These are phyloP conservation scores for Dicerorhinus sumatrensis DNA, from an alignment of 2,113 vertebrate genomes.

Conservation along the genomic window DNA sequence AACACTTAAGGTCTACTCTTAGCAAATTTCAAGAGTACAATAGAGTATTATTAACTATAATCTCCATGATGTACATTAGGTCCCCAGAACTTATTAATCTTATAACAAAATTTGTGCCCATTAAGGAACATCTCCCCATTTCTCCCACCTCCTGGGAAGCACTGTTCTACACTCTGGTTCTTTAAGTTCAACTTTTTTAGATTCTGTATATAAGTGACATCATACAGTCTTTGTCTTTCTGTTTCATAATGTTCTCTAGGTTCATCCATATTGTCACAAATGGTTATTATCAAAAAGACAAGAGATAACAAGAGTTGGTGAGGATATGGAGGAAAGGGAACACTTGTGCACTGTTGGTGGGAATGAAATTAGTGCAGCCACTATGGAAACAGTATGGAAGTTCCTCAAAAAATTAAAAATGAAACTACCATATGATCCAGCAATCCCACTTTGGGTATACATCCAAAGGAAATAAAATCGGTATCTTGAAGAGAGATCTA, in stretches of 20 bases:
- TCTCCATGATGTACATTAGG: neutral
- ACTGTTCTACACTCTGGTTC: neutral
- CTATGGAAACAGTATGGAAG: neutral
- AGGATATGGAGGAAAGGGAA: neutral
- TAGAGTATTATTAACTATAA: neutral
- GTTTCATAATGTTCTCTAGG: neutral
- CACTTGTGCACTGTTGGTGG: neutral
- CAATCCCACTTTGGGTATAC: neutral
- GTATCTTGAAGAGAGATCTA: neutral
- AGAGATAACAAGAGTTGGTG: neutral
- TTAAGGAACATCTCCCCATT: neutral
- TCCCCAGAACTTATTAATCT: neutral
- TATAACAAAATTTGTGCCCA: neutral
- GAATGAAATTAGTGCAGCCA: neutral
- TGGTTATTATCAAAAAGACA: neutral
- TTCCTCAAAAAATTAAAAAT: neutral
- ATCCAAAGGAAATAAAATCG: neutral
- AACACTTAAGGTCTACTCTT: neutral
- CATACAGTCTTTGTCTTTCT: neutral
- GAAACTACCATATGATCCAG: neutral
- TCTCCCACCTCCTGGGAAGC: neutral
- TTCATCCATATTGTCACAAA: neutral
- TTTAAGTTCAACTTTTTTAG: neutral
- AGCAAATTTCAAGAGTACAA: neutral
- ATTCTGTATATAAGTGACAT: neutral